Evolutionary conservation across 1,140 invertebrate genomes (phyloP).

Genomic region (Planococcus citri): DNA sequence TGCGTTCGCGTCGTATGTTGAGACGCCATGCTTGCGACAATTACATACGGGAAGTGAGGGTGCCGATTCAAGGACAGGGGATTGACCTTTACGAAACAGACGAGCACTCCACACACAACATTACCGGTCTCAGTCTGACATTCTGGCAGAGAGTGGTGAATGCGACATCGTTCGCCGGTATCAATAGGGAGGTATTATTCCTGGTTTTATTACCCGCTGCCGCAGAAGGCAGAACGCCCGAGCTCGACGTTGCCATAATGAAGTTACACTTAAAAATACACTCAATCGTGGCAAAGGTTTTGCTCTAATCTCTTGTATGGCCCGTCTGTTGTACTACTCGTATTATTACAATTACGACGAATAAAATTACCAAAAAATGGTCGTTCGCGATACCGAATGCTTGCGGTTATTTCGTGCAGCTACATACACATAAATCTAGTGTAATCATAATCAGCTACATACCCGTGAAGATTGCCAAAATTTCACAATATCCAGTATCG

Average conservation of each 20-base stretch:
- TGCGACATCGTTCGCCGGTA: not conserved
- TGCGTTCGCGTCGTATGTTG: not conserved
- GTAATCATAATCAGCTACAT: too few species aligned
- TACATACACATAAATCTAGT: too few species aligned
- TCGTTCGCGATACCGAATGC: too few species aligned
- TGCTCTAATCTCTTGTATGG: too few species aligned
- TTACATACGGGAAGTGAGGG: slow-evolving; percentile 11
- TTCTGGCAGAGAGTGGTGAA: not conserved
- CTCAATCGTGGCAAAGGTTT: too few species aligned
- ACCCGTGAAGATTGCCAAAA: too few species aligned
- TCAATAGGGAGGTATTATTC: not conserved
- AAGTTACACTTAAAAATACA: slow-evolving; percentile 1
- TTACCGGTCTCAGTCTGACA: not conserved
- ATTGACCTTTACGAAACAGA: slow-evolving; percentile 14
- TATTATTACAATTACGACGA: too few species aligned
- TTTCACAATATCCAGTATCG: too few species aligned
- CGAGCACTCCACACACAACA: not conserved
- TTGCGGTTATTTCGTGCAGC: too few species aligned
- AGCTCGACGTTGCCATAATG: not conserved
- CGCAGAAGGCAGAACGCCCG: too few species aligned
- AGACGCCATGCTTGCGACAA: slow-evolving; percentile 7
- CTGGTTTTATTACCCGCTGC: not conserved
- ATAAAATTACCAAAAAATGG: too few species aligned
- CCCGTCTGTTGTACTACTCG: too few species aligned
- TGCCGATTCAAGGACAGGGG: slow-evolving; percentile 19